Evolutionary conservation across 2,113 vertebrate genomes (phyloP).

Genomic region (Anser brachyrhynchus): DNA sequence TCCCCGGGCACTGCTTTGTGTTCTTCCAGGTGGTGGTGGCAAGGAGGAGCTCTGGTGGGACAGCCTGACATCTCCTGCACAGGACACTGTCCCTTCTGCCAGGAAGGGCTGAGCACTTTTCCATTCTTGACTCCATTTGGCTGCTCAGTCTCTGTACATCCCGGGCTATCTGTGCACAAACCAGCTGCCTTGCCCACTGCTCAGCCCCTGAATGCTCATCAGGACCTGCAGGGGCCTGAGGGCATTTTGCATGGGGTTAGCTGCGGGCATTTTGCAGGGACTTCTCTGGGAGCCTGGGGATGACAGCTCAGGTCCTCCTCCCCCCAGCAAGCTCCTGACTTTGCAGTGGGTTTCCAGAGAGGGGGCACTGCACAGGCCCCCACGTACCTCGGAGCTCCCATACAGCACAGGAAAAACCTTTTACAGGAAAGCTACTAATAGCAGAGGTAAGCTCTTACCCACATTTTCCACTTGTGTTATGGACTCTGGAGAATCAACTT

Average conservation of each 20-base stretch:
- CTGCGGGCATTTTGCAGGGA: neutral
- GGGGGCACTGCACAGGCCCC: neutral
- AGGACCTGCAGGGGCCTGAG: neutral
- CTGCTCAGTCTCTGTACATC: neutral
- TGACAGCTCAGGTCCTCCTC: neutral
- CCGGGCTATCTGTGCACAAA: neutral
- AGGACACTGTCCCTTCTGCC: neutral
- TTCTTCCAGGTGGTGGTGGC: too few relatives aligned
- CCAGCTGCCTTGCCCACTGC: neutral
- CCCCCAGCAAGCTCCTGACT: neutral
- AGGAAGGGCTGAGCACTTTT: neutral
- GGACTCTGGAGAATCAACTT: neutral
- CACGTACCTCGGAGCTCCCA: neutral
- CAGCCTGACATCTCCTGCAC: too few relatives aligned
- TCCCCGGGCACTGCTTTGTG: too few relatives aligned
- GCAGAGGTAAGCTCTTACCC: neutral
- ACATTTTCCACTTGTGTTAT: neutral
- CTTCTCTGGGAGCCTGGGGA: neutral
- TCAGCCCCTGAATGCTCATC: neutral
- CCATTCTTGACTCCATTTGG: neutral
- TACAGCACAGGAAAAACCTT: neutral
- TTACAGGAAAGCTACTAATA: neutral
- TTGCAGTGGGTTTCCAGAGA: neutral
- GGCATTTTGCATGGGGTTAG: neutral
- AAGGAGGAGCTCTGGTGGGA: too few relatives aligned